These are phyloP conservation scores for Byasa hedistus DNA, from an alignment of 2,888 invertebrate species.

Conservation along the genomic window DNA sequence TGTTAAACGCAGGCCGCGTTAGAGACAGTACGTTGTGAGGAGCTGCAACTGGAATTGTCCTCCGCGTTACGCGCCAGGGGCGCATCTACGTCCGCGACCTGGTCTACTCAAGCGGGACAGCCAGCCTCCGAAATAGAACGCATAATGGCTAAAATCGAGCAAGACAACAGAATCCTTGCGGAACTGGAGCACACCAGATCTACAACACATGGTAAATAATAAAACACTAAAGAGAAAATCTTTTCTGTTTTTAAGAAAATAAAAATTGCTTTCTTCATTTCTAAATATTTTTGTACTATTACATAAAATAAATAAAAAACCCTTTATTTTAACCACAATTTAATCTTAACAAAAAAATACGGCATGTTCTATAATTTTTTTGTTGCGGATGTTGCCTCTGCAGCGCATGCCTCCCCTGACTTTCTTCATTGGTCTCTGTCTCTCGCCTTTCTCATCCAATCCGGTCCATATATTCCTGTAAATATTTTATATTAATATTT, in stretches of 20 bases:
- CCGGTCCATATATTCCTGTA: no score
- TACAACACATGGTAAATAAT: conserved; percentile 80
- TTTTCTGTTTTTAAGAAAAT: background rate
- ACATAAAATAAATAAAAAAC: no score
- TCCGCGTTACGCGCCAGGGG: conserved; percentile 81
- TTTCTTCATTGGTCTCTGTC: no score
- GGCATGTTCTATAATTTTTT: no score
- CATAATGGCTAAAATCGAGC: conserved; percentile 97
- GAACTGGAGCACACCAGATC: conserved; percentile 92
- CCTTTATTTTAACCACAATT: no score
- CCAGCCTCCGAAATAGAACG: conserved; percentile 91
- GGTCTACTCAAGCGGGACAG: conserved; percentile 66
- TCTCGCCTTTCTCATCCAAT: no score
- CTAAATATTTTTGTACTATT: no score
- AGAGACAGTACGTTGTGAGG: conserved; percentile 89
- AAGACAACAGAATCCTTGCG: conserved; percentile 92
- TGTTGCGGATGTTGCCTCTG: no score
- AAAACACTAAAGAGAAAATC: background rate
- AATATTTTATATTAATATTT: no score
- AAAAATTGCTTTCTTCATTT: background rate
- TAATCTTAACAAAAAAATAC: no score
- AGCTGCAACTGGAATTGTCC: conserved; percentile 92
- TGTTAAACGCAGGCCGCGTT: conserved; percentile 76
- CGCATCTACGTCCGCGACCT: conserved; percentile 58
- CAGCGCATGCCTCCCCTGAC: no score